Conservation (phyloP, 2,888 invertebrate species). For the Ariolimax columbianus region DNA sequence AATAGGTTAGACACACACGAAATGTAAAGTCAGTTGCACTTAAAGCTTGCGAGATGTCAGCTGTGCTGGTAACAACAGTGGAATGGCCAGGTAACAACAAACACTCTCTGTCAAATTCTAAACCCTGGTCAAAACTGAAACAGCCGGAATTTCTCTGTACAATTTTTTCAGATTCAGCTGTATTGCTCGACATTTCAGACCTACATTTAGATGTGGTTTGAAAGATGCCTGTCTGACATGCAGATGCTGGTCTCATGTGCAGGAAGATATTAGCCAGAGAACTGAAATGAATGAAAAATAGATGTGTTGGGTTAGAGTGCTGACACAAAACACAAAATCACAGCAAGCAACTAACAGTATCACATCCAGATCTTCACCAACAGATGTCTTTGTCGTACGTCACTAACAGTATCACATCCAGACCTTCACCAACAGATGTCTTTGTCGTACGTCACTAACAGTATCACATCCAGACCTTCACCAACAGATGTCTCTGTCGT, state of each 20-base stretch:
- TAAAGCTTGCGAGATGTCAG: not conserved
- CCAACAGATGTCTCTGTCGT: too few relatives aligned
- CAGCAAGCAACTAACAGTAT: too few relatives aligned
- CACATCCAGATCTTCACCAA: too few relatives aligned
- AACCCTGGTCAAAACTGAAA: not conserved
- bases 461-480: too few relatives aligned
- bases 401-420: too few relatives aligned
- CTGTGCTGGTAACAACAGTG: not conserved
- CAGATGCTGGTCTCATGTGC: not conserved
- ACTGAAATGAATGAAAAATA: not conserved
- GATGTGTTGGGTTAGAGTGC: too few relatives aligned
- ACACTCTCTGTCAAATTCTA: not conserved
- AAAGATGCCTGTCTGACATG: not conserved
- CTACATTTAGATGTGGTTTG: slow-evolving; percentile 2
- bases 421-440: too few relatives aligned
- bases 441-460: too few relatives aligned
- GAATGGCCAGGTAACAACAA: slow-evolving; percentile 8
- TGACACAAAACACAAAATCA: too few relatives aligned
- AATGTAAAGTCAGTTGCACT: not conserved
- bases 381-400: too few relatives aligned
- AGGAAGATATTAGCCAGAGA: not conserved
- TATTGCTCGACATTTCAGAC: too few relatives aligned
- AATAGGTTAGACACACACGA: not conserved
- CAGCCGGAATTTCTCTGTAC: not conserved
- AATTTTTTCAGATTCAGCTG: too few relatives aligned